phyloP scores from a whole-genome alignment of 2,113 vertebrate genomes.

The Catharus fuscescens region DNA sequence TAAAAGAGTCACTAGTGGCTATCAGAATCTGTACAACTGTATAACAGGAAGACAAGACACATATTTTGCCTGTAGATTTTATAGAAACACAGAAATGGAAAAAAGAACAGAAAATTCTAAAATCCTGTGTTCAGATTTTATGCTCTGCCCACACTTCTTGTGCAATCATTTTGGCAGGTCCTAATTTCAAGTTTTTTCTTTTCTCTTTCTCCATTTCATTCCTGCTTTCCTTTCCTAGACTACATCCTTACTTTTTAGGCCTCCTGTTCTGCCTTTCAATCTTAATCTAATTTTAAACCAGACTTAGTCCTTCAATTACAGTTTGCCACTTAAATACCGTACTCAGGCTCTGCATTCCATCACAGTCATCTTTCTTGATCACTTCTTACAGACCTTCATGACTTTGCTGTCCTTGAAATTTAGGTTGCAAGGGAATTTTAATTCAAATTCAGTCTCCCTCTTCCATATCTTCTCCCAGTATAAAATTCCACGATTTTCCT shows the following conservation, averaged over 20 bases:
- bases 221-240: neutral
- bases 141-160: neutral
- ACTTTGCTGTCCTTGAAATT: neutral
- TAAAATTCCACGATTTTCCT: neutral
- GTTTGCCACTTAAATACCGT: neutral
- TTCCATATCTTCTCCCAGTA: neutral
- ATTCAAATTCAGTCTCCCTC: neutral
- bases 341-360: neutral
- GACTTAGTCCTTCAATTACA: neutral
- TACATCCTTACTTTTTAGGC: neutral
- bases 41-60: neutral
- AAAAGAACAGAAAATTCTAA: neutral
- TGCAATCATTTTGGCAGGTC: neutral
- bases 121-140: neutral
- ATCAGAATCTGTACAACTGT: neutral
- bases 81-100: neutral
- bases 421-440: neutral
- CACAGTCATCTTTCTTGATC: neutral
- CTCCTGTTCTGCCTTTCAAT: neutral
- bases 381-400: neutral
- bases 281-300: neutral
- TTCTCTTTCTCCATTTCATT: neutral
- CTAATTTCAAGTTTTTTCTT: neutral
- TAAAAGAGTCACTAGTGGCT: neutral
- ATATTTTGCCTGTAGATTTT: conserved; percentile 17